These are phyloP conservation scores for Psettodes erumei DNA, from an alignment of 2,113 vertebrate species.

Conservation along the genomic window DNA sequence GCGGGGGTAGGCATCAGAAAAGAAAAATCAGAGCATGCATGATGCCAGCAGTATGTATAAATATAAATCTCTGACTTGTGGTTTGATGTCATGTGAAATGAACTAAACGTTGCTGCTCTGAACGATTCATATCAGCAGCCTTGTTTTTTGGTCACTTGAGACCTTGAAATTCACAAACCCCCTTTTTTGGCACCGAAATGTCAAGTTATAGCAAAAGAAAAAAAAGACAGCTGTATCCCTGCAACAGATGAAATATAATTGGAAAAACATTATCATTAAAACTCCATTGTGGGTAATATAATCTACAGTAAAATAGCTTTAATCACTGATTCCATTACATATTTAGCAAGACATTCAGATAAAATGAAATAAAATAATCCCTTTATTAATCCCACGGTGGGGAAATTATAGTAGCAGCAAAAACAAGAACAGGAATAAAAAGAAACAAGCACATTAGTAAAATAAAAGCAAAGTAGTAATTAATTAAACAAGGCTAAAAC, in stretches of 20 bases:
- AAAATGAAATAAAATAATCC: no score
- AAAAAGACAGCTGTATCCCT: slow-evolving; percentile 21
- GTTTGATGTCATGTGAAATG: slow-evolving; percentile 44
- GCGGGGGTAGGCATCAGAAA: no score
- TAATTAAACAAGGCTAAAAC: no score
- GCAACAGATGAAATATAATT: slow-evolving; percentile 17
- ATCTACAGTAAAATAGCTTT: slow-evolving; percentile 39
- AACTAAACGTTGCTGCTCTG: slow-evolving; percentile 45
- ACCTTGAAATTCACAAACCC: slow-evolving; percentile 23
- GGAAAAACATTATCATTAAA: slow-evolving; percentile 40
- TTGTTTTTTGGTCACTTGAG: slow-evolving; percentile 38
- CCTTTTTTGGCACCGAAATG: slow-evolving; percentile 21
- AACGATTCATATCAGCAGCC: slow-evolving; percentile 30
- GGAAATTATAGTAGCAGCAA: no score
- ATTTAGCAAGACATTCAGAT: slow-evolving; percentile 31
- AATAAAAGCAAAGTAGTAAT: no score
- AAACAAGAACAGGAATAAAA: no score
- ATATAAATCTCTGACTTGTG: slow-evolving; percentile 37
- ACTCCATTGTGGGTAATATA: slow-evolving; percentile 46
- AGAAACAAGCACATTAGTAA: no score
- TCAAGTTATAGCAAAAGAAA: slow-evolving; percentile 39
- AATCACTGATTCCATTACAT: slow-evolving; percentile 34
- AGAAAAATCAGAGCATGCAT: slow-evolving; percentile 28
- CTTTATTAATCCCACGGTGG: no score
- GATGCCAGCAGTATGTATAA: slow-evolving; percentile 36